Conservation (phyloP, 2,888 invertebrate genomes). For the Protonemura montana region DNA sequence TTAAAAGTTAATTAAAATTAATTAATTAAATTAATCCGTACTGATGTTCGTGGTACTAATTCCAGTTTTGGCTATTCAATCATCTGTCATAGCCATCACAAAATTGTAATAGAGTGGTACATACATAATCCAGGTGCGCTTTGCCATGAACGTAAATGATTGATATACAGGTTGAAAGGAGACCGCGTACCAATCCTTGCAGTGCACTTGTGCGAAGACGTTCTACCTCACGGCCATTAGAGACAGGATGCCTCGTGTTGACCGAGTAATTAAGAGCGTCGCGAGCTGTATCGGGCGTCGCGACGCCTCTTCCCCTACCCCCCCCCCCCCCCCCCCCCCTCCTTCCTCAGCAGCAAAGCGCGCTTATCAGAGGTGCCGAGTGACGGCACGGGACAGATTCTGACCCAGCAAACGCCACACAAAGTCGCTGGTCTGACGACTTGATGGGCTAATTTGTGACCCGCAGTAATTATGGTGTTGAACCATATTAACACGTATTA, state of each 20-base stretch:
- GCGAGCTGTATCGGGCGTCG: no score
- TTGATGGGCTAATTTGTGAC: conserved; percentile 12
- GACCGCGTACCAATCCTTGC: no score
- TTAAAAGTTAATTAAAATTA: not conserved
- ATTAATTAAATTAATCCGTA: not conserved
- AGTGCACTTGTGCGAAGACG: no score
- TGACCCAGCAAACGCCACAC: not conserved
- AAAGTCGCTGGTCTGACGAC: not conserved
- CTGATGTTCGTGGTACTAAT: not conserved
- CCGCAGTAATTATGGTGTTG: not conserved
- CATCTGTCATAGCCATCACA: not conserved
- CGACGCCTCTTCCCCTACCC: no score
- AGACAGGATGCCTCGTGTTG: no score
- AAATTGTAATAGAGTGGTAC: not conserved
- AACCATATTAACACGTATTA: not conserved
- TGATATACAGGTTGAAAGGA: no score
- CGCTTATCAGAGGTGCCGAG: not conserved
- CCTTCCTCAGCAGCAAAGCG: no score
- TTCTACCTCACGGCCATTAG: no score
- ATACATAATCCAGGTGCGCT: no score
- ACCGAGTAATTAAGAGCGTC: not conserved
- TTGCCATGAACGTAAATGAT: no score
- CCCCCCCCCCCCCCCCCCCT: no score
- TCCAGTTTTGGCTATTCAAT: not conserved
- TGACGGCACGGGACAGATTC: not conserved